Evolutionary conservation across 2,888 invertebrate genomes (phyloP).

Genomic region (Eupithecia centaureata): DNA sequence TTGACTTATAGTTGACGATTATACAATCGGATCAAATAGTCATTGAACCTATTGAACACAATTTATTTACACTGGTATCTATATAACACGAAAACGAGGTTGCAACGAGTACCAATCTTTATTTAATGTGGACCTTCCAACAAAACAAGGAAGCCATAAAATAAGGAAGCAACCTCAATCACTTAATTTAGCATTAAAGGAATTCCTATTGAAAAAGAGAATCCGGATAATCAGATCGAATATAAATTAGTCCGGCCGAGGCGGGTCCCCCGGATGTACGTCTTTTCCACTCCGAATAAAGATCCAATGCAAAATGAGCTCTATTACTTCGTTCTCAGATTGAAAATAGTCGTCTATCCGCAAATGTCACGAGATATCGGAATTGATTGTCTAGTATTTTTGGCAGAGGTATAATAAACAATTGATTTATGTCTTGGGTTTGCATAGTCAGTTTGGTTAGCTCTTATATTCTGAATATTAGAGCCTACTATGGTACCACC

Average conservation of each 20-base stretch:
- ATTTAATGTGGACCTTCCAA: conserved; percentile 11
- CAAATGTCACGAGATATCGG: not conserved
- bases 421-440: not conserved
- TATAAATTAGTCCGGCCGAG: conserved; percentile 62
- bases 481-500: not conserved
- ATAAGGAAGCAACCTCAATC: conserved; percentile 39
- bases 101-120: not conserved
- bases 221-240: conserved; percentile 64
- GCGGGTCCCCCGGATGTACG: conserved; percentile 47
- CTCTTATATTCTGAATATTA: not conserved
- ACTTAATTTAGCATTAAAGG: conserved; percentile 60
- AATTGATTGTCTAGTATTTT: conserved; percentile 4
- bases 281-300: conserved; percentile 21
- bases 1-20: not conserved
- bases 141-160: conserved; percentile 27
- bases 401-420: not conserved
- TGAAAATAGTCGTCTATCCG: not conserved
- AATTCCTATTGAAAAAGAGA: conserved; percentile 64
- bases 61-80: not conserved
- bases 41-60: not conserved
- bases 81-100: not conserved
- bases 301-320: conserved; percentile 24
- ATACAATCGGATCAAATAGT: not conserved
- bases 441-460: not conserved
- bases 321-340: conserved; percentile 9